Base-by-base conservation (phyloP, 2,888 invertebrate species). In the Aphodius granarius region DNA sequence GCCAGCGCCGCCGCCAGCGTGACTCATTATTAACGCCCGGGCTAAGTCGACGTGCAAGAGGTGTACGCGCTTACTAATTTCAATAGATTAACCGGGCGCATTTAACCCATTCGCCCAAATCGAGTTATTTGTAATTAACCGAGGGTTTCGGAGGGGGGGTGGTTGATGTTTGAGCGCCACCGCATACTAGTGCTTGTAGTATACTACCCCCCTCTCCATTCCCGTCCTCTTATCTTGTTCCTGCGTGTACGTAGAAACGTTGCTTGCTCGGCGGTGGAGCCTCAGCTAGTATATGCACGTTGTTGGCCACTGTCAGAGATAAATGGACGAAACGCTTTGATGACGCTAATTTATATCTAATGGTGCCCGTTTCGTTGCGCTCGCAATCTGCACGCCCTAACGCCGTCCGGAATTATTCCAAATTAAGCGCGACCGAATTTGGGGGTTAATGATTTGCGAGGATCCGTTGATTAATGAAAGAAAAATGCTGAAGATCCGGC, bases 81-180 rank as follows among this genome's bases (percentile, higher is more conserved):
- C 87, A 86, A 87, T 87, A 87, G 87, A 86, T 87, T 87, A 87
- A 86, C 86, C 86, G 86, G 84, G 86, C 85, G 83, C 85, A 86
- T 86, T 86, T 86, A 86, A 86, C 86, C 86, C 86, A 85, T 86
- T 86, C 86, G 86, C 84, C 84, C 86, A 86, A 87, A 87, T 87
- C 87, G 87, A 87, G 86, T 87, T 87, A 87, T 87, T 87, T 87
- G 87, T 87, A 87, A 87, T 87, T 87, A 87, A 87, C 86, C 85
- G 83, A 85, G 84, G 86, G 82, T 84, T 72, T 43, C 19, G 65
- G 65, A 18, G 17, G 65, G 68, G 20, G 20, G 20, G 68, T 20
- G n/a, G 68, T n/a, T 68, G 20, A 20, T 20, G 68, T 68, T 68
- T 68, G 68, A 68, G 21, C 68, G 68, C 21, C 22, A 22, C 68